Conservation (phyloP, 2,113 vertebrate genomes). For the mouse (Mus musculus) region GRCm39 chr8:98841501-98842000, state of each 20-base stretch:
- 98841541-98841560: background rate
- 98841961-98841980: background rate
- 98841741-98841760: background rate
- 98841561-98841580: background rate
- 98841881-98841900: background rate
- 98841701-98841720: background rate
- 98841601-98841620: background rate
- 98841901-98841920: background rate
- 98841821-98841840: background rate
- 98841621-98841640: background rate
- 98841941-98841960: background rate
- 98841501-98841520: background rate
- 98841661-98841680: background rate
- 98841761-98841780: background rate
- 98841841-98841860: background rate
- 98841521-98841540: background rate
- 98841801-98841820: background rate
- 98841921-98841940: background rate
- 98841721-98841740: no score
- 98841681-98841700: background rate
- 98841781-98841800: background rate
- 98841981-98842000: background rate
- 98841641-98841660: background rate
- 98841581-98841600: background rate
- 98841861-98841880: background rate